Evolutionary conservation across 2,888 invertebrate genomes (phyloP), one percentile per base, ranked within the genome.

Genomic region (Desoria tigrina): DNA sequence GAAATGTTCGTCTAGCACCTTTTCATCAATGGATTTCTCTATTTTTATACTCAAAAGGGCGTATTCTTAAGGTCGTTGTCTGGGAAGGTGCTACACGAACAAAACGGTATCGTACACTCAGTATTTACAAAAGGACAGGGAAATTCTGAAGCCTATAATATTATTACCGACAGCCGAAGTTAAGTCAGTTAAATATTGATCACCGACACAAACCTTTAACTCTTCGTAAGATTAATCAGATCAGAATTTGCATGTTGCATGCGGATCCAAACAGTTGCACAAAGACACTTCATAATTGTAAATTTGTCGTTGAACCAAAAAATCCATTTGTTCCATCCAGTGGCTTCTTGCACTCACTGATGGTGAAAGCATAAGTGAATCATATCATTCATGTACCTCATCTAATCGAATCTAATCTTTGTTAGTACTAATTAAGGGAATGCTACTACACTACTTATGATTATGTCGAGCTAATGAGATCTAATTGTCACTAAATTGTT

Each of bases 61-160:
- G 71, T 71, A 71, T 71, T 71, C 71, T 53, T 66, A 71, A 66
- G 71, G 71, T 71, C 69, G 71, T 71, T 69, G 71, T 66, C 65
- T 62, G 53, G 65, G 32, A 32, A 14, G 57, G 57, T 57, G 57
- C 57, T 57, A 57, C 2, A 28, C 9, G 24, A n/a, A 42, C 57
- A 24, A 49, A 16, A 39, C 9, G 16, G 39, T n/a, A 32, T 4
- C 11, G 4, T 32, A 11, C 4, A 11, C 32, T 32, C 32, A 32
- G 4, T 32, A 32, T 32, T 32, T 32, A 32, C 32, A 32, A 32
- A 11, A 32, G 11, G 32, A 11, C 32, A 32, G 4, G 32, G 32
- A 32, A 7, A 4, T 32, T 32, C 32, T 7, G 32, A 32, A 32
- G 32, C 32, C 32, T 32, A 32, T 32, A 32, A n/a, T n/a, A n/a